Base-by-base conservation (phyloP, 2,888 invertebrate species). In the Brassicogethes aeneus region DNA sequence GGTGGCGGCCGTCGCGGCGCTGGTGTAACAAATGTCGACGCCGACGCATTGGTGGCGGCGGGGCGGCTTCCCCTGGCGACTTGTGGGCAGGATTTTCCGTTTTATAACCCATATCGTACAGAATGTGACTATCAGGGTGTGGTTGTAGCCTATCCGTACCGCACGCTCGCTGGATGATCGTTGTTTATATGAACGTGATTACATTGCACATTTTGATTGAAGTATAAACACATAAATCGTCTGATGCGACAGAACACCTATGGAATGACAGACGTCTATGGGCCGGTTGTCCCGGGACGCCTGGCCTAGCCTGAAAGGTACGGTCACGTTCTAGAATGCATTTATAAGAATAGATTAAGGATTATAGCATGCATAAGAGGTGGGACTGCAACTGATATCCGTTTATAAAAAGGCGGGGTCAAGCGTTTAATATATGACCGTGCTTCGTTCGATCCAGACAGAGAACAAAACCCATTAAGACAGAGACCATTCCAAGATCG, bases 21-120 rank as follows among this genome's bases (percentile, higher is more conserved):
- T 59, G 44, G 41, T 43, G 52, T 48, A 52, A 53, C 52, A 51
- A 49, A 51, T 48, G 51, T 55, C 62, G 65, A 65, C 68, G 68
- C 68, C 68, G 69, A 66, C 67, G 68, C 66, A 61, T 56, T 56
- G 54, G 53, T 50, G 56, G 60, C 60, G 59, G 60, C 60, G 58
- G 65, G 65, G 65, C 62, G 64, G 63, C 60, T 60, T 60, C 62
- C 61, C 62, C 58, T 58, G 57, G 56, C n/a, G n/a, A 58, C 56
- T 61, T 61, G 66, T 67, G 68, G 68, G 68, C 66, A 64, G 68
- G 67, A 66, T 66, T 65, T 65, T 59, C 60, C 56, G 53, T 55
- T 62, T 61, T 63, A 62, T 64, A 59, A 60, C 73, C 74, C 74
- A 73, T 74, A 73, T 69, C 69, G 71, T 74, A 74, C 75, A 58